These are phyloP conservation scores for Synanthedon vespiformis DNA, from an alignment of 2,888 invertebrate genomes.

Conservation along the genomic window DNA sequence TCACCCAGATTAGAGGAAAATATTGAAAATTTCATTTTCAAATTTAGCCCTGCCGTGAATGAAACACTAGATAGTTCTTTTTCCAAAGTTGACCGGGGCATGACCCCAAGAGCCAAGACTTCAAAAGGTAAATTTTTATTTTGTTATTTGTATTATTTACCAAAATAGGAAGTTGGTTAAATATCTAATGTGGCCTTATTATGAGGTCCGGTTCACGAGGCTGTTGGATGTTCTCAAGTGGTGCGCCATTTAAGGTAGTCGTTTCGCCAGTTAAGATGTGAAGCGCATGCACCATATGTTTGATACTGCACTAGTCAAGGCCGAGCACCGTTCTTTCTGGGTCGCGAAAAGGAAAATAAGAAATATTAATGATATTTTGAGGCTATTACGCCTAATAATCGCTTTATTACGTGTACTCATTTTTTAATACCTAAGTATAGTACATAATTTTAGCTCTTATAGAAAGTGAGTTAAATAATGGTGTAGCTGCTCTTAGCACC, in stretches of 20 bases:
- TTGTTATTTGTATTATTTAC: not conserved
- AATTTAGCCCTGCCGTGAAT: too few species aligned
- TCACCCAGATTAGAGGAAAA: too few species aligned
- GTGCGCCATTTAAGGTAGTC: slow-evolving; percentile 32
- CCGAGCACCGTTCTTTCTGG: slow-evolving; percentile 20
- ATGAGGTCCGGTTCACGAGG: slow-evolving; percentile 17
- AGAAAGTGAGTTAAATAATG: too few species aligned
- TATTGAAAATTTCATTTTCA: too few species aligned
- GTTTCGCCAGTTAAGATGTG: slow-evolving; percentile 28
- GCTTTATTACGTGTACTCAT: too few species aligned
- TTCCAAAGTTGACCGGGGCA: too few species aligned
- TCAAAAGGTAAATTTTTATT: not conserved
- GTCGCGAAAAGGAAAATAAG: not conserved
- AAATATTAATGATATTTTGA: too few species aligned
- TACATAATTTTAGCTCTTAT: too few species aligned
- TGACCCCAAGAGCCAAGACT: too few species aligned
- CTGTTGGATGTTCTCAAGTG: slow-evolving; percentile 26
- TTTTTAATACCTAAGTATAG: too few species aligned
- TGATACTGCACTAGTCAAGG: slow-evolving; percentile 37
- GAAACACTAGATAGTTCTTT: too few species aligned
- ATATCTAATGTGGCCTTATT: slow-evolving; percentile 8
- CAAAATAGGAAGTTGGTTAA: not conserved
- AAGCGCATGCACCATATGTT: slow-evolving; percentile 39
- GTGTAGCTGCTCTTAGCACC: slow-evolving; percentile 27
- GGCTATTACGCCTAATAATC: too few species aligned